These are phyloP conservation scores for Mormoops blainvillei DNA, from an alignment of 2,113 vertebrate species.

Conservation along the genomic window DNA sequence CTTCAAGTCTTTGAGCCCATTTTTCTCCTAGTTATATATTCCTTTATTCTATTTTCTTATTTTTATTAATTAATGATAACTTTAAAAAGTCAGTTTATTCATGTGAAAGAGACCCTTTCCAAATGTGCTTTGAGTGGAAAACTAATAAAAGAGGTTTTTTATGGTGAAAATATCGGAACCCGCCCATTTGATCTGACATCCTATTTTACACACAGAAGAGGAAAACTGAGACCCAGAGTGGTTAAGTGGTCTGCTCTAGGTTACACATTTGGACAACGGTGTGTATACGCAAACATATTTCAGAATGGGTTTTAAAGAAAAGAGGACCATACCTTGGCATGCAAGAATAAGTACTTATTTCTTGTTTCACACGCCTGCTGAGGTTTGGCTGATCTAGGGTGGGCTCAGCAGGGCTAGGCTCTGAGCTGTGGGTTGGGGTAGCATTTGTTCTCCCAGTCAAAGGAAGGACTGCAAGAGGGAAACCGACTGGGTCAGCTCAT, in stretches of 20 bases:
- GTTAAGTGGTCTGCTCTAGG: background rate
- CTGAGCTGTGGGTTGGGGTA: background rate
- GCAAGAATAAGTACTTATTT: background rate
- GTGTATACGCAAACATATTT: background rate
- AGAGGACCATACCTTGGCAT: rapidly evolving
- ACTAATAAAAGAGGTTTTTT: background rate
- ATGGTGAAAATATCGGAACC: background rate
- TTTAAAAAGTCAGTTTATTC: background rate
- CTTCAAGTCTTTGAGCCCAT: background rate
- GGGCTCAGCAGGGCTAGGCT: background rate
- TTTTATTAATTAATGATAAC: background rate
- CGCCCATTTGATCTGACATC: background rate
- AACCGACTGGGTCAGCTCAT: background rate
- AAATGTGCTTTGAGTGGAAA: background rate
- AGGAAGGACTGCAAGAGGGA: background rate
- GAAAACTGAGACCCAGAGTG: background rate
- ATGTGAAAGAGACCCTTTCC: background rate
- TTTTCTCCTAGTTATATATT: background rate
- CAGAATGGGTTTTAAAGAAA: background rate
- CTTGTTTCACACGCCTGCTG: background rate
- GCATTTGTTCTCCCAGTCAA: background rate
- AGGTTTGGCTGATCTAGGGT: background rate
- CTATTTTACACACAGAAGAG: background rate
- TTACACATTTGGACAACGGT: background rate
- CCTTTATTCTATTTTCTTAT: background rate